A percentile compares a stretch with the other conserved stretches of the same genome.
Conservation (phyloP, 2,888 invertebrate genomes). For the Leptopterna dolabrata region DNA sequence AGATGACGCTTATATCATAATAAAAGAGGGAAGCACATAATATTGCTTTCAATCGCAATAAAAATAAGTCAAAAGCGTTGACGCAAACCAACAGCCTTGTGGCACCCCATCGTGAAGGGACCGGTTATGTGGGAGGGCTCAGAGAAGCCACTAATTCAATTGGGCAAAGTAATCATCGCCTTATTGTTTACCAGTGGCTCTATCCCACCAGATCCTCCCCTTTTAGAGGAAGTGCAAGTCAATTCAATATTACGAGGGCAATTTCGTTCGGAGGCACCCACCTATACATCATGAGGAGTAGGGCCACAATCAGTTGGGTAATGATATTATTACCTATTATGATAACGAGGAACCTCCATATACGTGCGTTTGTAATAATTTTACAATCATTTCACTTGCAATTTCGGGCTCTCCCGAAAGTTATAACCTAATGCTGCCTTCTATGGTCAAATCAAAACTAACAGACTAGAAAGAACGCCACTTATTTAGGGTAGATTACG, state of each 20-base stretch:
- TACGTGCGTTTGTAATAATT: too few relatives aligned
- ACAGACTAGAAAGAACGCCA: too few relatives aligned
- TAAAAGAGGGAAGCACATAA: background rate
- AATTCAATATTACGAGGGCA: background rate
- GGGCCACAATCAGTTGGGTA: too few relatives aligned
- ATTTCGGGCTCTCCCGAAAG: too few relatives aligned
- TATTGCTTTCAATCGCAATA: slow-evolving; percentile 31
- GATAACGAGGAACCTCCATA: too few relatives aligned
- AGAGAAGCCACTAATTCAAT: slow-evolving; percentile 52
- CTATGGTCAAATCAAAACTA: too few relatives aligned
- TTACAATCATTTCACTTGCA: too few relatives aligned
- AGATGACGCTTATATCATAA: background rate
- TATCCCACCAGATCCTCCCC: slow-evolving; percentile 26
- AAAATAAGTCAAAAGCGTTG: slow-evolving; percentile 49
- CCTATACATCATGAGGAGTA: background rate
- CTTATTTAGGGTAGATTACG: too few relatives aligned
- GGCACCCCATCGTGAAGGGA: background rate
- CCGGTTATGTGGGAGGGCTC: background rate
- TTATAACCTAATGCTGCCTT: too few relatives aligned
- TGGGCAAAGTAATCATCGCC: slow-evolving; percentile 55
- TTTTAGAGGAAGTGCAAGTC: slow-evolving; percentile 1
- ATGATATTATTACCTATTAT: too few relatives aligned
- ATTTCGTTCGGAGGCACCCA: background rate
- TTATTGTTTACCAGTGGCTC: slow-evolving; percentile 56
- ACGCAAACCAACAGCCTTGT: slow-evolving; percentile 38